These are phyloP conservation scores for Pocillopora damicornis DNA, from an alignment of 64 coral and sea anemone genomes.

Conservation along the genomic window DNA sequence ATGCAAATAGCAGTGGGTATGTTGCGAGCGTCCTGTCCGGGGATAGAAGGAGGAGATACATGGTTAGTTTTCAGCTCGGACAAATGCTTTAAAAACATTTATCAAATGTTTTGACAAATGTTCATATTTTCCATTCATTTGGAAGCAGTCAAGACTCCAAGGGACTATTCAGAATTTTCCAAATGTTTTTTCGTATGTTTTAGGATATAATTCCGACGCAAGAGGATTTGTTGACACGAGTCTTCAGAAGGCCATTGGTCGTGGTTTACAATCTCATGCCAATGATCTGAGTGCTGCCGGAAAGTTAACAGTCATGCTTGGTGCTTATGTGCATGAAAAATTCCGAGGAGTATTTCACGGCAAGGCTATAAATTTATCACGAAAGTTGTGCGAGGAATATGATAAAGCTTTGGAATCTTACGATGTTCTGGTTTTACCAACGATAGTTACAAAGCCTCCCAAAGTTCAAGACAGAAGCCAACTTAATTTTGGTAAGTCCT, in stretches of 20 bases:
- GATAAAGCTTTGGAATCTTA: background rate
- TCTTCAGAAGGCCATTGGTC: slow-evolving; percentile 11
- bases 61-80: too few relatives aligned
- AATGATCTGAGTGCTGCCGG: slow-evolving; percentile 5
- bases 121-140: too few relatives aligned
- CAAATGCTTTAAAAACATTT: too few relatives aligned
- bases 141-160: too few relatives aligned
- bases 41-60: too few relatives aligned
- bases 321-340: background rate
- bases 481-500: background rate
- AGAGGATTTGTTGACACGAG: slow-evolving; percentile 21
- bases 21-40: too few relatives aligned
- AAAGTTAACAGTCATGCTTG: slow-evolving; percentile 11
- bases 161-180: background rate
- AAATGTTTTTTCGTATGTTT: background rate
- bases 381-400: background rate
- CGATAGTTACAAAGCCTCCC: background rate
- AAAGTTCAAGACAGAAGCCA: background rate
- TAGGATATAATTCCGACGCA: slow-evolving; percentile 14
- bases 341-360: background rate
- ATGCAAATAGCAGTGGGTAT: too few relatives aligned
- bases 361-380: slow-evolving; percentile 9
- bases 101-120: too few relatives aligned
- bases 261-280: background rate
- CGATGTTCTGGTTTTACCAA: slow-evolving; percentile 25